These are phyloP conservation scores for Tachuris rubrigastra DNA, from an alignment of 2,113 vertebrate species.

Conservation along the genomic window DNA sequence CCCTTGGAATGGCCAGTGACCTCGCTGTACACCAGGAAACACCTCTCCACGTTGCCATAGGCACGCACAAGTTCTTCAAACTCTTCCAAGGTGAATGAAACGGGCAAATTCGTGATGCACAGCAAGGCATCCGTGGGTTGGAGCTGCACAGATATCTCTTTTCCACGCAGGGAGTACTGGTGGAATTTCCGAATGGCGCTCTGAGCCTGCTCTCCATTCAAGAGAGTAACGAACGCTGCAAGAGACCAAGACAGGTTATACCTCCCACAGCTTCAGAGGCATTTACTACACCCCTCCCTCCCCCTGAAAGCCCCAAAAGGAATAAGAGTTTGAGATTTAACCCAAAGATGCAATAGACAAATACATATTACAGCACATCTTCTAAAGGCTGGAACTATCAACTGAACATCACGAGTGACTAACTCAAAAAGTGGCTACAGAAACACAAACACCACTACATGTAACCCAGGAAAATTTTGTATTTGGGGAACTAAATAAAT, in stretches of 20 bases:
- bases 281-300: not conserved
- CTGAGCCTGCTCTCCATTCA: conserved; percentile 96
- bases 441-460: not conserved
- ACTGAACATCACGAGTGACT: accelerated
- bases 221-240: conserved; percentile 93
- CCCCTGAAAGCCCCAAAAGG: not conserved
- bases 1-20: conserved; percentile 91
- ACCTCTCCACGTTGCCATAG: conserved; percentile 94
- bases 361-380: not conserved
- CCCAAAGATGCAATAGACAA: not conserved
- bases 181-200: conserved; percentile 89
- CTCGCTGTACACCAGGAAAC: conserved; percentile 94
- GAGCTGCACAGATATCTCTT: conserved; percentile 88
- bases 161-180: conserved; percentile 86
- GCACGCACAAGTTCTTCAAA: conserved; percentile 92
- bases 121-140: conserved; percentile 96
- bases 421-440: not conserved
- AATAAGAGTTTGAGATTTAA: not conserved
- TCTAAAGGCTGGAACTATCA: not conserved
- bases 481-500: not conserved
- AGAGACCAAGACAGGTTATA: not conserved
- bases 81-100: conserved; percentile 80
- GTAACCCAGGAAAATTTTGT: not conserved
- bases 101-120: conserved; percentile 92
- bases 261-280: not conserved